Percentiles rank a stretch among this genome's conserved stretches.
phyloP scores from a whole-genome alignment of 2,113 vertebrate genomes.

The Lathamus discolor region DNA sequence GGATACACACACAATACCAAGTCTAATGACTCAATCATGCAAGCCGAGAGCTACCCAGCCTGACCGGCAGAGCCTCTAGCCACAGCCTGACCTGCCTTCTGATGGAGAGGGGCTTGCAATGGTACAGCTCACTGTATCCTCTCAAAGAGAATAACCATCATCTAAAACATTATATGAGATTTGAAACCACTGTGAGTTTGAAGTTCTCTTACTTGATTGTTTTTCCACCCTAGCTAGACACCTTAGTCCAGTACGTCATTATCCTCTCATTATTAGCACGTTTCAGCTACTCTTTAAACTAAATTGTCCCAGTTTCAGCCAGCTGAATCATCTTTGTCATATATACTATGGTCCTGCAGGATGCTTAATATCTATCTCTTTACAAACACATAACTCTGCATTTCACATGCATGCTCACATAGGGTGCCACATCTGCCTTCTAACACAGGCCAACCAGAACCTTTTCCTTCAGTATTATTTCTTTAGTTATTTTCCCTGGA shows the following conservation, averaged over 20 bases:
- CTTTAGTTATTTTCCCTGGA: neutral
- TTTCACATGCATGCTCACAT: neutral
- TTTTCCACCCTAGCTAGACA: neutral
- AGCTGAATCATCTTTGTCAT: neutral
- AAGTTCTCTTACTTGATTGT: neutral
- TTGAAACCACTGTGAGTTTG: neutral
- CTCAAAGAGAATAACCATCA: neutral
- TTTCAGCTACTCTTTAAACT: neutral
- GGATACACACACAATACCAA: neutral
- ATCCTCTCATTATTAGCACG: neutral
- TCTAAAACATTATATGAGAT: accelerated
- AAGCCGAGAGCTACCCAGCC: neutral
- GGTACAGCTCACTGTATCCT: neutral
- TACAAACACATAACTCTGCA: neutral
- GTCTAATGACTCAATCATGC: slow-evolving; percentile 19
- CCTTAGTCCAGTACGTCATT: neutral
- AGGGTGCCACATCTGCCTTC: neutral
- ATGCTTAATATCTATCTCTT: neutral
- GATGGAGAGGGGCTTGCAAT: neutral
- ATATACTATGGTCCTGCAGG: neutral
- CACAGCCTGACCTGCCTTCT: neutral
- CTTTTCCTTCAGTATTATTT: neutral
- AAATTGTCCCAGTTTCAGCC: neutral
- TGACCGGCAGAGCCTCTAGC: neutral
- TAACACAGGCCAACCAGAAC: neutral